A percentile compares a stretch with the other conserved stretches of the same genome.
phyloP scores from a whole-genome alignment of 1,140 invertebrate genomes.

The Augochlora pura region DNA sequence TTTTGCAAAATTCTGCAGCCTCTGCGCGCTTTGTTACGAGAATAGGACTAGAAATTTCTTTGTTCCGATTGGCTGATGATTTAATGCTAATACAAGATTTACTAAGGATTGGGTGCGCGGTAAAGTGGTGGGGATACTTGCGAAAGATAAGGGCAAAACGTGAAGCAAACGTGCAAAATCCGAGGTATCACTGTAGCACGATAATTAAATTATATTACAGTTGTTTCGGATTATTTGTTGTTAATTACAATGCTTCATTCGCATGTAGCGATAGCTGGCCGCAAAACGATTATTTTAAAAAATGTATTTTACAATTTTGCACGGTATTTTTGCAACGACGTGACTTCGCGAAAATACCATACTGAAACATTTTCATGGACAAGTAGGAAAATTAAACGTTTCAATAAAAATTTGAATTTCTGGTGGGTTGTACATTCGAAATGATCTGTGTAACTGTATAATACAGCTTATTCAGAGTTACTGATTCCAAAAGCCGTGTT shows the following conservation, averaged over 20 bases:
- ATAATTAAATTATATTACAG: not conserved
- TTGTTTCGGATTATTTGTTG: not conserved
- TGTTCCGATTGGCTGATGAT: too few relatives aligned
- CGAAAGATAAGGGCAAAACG: too few relatives aligned
- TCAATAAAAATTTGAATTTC: constrained; percentile 14
- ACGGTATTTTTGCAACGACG: not conserved
- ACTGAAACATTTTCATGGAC: not conserved
- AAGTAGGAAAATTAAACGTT: not conserved
- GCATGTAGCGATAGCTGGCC: not conserved
- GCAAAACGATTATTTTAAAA: not conserved
- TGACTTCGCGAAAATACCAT: not conserved
- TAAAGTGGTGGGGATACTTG: too few relatives aligned
- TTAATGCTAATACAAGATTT: too few relatives aligned
- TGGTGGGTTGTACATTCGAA: constrained; percentile 24
- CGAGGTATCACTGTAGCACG: too few relatives aligned
- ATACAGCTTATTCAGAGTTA: not conserved
- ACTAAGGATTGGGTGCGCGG: too few relatives aligned
- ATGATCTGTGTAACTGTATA: not conserved
- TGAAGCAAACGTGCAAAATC: too few relatives aligned
- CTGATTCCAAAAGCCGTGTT: not conserved
- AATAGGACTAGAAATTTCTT: too few relatives aligned
- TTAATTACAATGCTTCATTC: constrained; percentile 20
- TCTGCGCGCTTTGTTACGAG: too few relatives aligned
- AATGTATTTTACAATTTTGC: not conserved
- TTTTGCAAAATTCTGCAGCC: too few relatives aligned